phyloP scores from a whole-genome alignment of 1,140 invertebrate species.

The Scaptomyza pallida region DNA sequence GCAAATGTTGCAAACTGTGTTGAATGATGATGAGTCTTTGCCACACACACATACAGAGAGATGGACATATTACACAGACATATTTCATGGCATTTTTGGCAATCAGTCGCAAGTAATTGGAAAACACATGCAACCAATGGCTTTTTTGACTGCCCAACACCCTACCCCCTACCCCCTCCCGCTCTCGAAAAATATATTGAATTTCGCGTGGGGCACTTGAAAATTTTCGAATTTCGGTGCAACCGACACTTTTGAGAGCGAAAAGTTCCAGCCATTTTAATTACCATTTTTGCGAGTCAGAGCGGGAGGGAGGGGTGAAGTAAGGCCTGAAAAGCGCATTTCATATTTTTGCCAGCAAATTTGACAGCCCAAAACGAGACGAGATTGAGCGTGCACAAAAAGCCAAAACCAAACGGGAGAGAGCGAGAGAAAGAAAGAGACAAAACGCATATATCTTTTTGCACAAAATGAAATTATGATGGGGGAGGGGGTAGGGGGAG shows the following conservation, averaged over 20 bases:
- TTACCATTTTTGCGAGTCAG: slow-evolving; percentile 57
- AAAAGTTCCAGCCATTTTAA: slow-evolving; percentile 52
- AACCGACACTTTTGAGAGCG: slow-evolving; percentile 56
- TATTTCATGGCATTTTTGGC: slow-evolving; percentile 24
- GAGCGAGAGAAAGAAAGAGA: slow-evolving; percentile 3
- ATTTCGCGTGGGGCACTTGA: slow-evolving; percentile 29
- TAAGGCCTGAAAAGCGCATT: slow-evolving; percentile 43
- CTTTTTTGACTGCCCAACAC: slow-evolving; percentile 4
- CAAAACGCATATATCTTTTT: background rate
- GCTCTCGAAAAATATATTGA: slow-evolving; percentile 10
- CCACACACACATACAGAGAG: background rate
- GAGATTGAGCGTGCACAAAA: slow-evolving; percentile 52
- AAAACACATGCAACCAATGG: slow-evolving; percentile 26
- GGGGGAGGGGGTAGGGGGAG: background rate
- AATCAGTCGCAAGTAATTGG: slow-evolving; percentile 36
- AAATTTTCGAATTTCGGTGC: slow-evolving; percentile 20
- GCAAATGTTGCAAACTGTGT: slow-evolving; percentile 14
- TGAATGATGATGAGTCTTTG: slow-evolving; percentile 18
- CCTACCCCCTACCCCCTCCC: background rate
- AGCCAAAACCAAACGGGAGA: too few relatives aligned
- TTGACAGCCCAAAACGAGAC: slow-evolving; percentile 48
- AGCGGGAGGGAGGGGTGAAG: too few relatives aligned
- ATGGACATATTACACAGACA: background rate
- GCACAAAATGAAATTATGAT: slow-evolving; percentile 33
- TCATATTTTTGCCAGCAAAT: slow-evolving; percentile 66